A percentile compares a stretch with the other conserved stretches of the same genome.
Evolutionary conservation across 1,140 invertebrate species (phyloP).

Genomic region (Cyphomyrmex costatus): DNA sequence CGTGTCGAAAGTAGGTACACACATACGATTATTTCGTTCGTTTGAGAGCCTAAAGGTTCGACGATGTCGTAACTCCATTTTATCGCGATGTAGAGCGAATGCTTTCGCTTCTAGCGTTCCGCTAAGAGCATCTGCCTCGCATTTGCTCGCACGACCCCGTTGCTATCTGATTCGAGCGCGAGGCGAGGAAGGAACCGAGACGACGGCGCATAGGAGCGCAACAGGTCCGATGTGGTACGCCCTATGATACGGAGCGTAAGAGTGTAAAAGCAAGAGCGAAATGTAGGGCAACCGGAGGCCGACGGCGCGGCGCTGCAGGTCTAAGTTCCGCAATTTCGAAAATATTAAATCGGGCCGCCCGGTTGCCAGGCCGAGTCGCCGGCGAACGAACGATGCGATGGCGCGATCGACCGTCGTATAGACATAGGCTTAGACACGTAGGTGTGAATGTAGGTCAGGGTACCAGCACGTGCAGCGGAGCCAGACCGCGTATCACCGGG

Average conservation of each 20-base stretch:
- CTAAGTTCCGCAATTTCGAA: slow-evolving; percentile 68
- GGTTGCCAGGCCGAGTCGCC: slow-evolving; percentile 72
- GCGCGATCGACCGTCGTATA: slow-evolving; percentile 72
- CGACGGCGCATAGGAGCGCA: slow-evolving; percentile 58
- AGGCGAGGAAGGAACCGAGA: slow-evolving; percentile 29
- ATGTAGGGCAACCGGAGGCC: slow-evolving; percentile 63
- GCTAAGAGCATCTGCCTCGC: slow-evolving; percentile 33
- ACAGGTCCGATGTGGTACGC: slow-evolving; percentile 67
- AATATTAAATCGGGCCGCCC: slow-evolving; percentile 72
- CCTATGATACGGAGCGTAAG: slow-evolving; percentile 37
- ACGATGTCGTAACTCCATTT: slow-evolving; percentile 24
- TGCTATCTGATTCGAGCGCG: slow-evolving; percentile 25
- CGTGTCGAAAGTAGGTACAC: neutral
- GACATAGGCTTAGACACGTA: slow-evolving; percentile 50
- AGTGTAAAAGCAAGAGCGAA: slow-evolving; percentile 14
- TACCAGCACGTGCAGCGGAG: slow-evolving; percentile 74
- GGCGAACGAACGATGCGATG: slow-evolving; percentile 62
- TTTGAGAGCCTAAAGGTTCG: neutral
- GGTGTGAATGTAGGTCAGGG: slow-evolving; percentile 82
- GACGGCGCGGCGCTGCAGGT: neutral
- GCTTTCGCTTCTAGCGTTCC: slow-evolving; percentile 36
- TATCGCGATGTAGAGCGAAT: neutral
- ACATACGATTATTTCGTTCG: neutral
- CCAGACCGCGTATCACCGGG: neutral
- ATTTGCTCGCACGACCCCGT: neutral